Percentiles rank a stretch among this genome's conserved stretches.
Evolutionary conservation across 1,140 invertebrate species (phyloP).

Genomic region (Heliconius hewitsoni): DNA sequence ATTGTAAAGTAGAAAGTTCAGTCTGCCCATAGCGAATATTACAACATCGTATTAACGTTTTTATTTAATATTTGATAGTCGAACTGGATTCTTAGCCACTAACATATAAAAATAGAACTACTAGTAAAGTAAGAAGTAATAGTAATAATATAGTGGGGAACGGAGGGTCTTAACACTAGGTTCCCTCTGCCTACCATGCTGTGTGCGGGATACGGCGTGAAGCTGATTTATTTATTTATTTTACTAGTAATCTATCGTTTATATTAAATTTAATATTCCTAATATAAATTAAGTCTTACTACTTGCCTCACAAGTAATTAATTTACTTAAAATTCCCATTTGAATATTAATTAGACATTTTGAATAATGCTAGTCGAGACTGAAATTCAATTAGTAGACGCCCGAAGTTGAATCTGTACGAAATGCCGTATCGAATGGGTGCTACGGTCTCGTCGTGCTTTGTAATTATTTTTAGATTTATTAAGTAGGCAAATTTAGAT

Average conservation of each 20-base stretch:
- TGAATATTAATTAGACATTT: conserved; percentile 10
- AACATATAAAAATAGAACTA: background rate
- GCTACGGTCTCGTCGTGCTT: background rate
- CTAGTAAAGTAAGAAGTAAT: no score
- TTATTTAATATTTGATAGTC: no score
- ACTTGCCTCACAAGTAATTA: background rate
- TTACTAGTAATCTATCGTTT: background rate
- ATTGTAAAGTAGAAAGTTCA: background rate
- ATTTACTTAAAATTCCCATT: conserved; percentile 4
- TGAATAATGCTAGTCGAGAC: conserved; percentile 12
- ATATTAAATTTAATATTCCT: background rate
- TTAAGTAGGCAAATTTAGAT: background rate
- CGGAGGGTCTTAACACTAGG: no score
- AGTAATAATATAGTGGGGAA: no score
- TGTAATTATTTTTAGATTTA: background rate
- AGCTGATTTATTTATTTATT: no score
- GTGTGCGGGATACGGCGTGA: no score
- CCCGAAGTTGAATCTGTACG: background rate
- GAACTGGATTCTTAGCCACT: background rate
- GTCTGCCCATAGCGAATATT: background rate
- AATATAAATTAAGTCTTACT: background rate
- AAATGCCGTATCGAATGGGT: background rate
- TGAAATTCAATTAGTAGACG: conserved; percentile 5
- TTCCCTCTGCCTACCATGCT: no score
- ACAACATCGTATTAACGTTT: no score